These are phyloP conservation scores for Corythaeola cristata DNA, from an alignment of 2,113 vertebrate species.

Conservation along the genomic window DNA sequence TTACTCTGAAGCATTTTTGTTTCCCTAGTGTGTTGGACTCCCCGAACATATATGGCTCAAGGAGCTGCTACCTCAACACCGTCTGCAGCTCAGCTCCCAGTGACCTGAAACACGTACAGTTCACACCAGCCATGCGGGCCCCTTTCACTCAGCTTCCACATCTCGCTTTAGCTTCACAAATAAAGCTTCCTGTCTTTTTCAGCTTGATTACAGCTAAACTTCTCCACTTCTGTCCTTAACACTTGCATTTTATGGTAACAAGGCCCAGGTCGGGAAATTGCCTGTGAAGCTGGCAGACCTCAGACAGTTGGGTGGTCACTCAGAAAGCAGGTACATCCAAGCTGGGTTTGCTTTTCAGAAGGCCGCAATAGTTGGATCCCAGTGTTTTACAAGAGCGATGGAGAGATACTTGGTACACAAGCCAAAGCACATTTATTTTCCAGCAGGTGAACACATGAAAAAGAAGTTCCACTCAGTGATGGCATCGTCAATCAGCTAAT, in stretches of 20 bases:
- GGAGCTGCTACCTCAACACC: not conserved
- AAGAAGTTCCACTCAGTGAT: not conserved
- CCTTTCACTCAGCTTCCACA: not conserved
- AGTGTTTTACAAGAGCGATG: not conserved
- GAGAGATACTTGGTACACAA: not conserved
- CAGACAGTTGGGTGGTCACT: not conserved
- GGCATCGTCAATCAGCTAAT: not conserved
- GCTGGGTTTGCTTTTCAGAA: not conserved
- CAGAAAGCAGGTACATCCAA: not conserved
- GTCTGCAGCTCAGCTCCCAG: not conserved
- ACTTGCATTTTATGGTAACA: not conserved
- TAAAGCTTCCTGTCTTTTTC: not conserved
- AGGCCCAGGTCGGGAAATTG: not conserved
- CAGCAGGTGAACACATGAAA: not conserved
- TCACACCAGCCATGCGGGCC: fast-evolving
- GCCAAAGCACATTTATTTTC: not conserved
- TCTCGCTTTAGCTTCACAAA: not conserved
- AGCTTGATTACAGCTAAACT: not conserved
- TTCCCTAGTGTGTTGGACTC: not conserved
- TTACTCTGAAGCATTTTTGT: not conserved
- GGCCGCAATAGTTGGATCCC: not conserved
- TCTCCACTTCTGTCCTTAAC: not conserved
- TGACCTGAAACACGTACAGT: fast-evolving
- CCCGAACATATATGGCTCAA: not conserved
- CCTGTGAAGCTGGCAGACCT: not conserved